Conservation (phyloP, 2,113 vertebrate species). For the Oreochromis aureus region DNA sequence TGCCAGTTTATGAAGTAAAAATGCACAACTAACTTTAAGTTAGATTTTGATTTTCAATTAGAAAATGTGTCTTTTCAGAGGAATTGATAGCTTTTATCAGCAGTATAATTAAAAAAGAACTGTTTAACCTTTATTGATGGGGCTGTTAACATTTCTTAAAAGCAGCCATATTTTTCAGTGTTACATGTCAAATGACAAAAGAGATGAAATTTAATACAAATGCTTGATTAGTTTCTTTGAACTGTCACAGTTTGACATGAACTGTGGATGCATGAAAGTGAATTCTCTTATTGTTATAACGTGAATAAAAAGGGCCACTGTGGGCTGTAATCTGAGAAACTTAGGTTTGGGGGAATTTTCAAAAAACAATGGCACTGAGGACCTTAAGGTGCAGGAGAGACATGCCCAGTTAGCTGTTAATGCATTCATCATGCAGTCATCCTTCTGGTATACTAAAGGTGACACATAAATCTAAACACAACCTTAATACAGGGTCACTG, state of each 20-base stretch:
- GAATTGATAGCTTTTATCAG: not conserved
- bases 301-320: not conserved
- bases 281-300: not conserved
- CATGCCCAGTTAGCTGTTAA: not conserved
- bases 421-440: not conserved
- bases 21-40: not conserved
- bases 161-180: not conserved
- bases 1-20: not conserved
- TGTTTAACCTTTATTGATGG: not conserved
- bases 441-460: not conserved
- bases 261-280: not conserved
- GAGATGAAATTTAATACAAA: not conserved
- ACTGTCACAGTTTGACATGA: not conserved
- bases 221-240: not conserved
- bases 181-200: not conserved
- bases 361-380: not conserved
- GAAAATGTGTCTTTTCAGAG: not conserved
- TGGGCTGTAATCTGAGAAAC: not conserved
- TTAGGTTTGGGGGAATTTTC: not conserved
- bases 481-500: not conserved
- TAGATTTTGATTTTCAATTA: not conserved
- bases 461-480: not conserved
- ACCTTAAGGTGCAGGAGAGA: not conserved
- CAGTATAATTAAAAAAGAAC: not conserved
- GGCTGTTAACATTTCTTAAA: not conserved